Evolutionary conservation across 2,113 vertebrate genomes (phyloP).

Genomic region (Lepus timidus): DNA sequence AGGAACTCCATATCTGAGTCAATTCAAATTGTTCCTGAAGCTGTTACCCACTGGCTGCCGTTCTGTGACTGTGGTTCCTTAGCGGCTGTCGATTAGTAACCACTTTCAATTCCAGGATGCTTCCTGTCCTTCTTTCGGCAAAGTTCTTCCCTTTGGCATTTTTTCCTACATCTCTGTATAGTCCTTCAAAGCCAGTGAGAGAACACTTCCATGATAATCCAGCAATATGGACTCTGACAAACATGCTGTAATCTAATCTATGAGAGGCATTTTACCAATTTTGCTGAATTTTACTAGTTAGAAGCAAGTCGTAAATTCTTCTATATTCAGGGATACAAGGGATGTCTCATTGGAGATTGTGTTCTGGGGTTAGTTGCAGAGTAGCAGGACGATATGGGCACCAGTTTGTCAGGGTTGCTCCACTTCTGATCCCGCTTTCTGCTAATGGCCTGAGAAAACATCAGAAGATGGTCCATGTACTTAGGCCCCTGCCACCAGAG

Average conservation of each 20-base stretch:
- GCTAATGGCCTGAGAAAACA: too few relatives aligned
- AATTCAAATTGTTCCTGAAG: neutral
- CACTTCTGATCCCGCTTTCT: too few relatives aligned
- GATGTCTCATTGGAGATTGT: neutral
- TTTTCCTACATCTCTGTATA: neutral
- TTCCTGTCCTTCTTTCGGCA: rapidly evolving
- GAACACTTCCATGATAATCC: neutral
- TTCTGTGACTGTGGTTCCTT: neutral
- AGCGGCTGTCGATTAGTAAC: rapidly evolving
- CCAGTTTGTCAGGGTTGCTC: too few relatives aligned
- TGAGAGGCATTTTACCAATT: neutral
- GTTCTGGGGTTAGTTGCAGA: too few relatives aligned
- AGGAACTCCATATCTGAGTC: neutral
- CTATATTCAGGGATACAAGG: neutral
- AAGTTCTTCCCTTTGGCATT: neutral
- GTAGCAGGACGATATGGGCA: too few relatives aligned
- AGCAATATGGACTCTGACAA: neutral
- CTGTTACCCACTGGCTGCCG: neutral
- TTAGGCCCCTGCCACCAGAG: too few relatives aligned
- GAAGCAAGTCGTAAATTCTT: neutral
- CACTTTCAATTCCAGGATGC: neutral
- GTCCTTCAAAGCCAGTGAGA: neutral
- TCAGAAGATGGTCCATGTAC: too few relatives aligned
- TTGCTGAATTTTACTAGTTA: neutral
- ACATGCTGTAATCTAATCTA: neutral